phyloP scores from a whole-genome alignment of 2,888 invertebrate species.

The Ectropis crepuscularia region DNA sequence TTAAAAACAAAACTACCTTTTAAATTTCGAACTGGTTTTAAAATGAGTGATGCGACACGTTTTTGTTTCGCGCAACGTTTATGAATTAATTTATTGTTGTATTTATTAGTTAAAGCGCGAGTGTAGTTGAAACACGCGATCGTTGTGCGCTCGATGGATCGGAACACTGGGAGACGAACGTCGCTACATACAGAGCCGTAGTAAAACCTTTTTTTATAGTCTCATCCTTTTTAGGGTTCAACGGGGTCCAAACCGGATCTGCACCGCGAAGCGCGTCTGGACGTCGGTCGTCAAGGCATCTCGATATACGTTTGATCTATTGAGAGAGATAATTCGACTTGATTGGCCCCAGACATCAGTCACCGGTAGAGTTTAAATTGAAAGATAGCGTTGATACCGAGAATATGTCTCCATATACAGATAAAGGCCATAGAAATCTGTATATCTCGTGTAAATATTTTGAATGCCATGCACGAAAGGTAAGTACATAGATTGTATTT shows the following conservation, averaged over 20 bases:
- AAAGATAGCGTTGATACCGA: conserved; percentile 15
- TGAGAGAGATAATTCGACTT: conserved; percentile 19
- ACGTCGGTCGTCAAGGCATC: conserved; percentile 1
- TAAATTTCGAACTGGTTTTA: neutral
- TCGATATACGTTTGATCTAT: conserved; percentile 27
- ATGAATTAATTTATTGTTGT: conserved; percentile 7
- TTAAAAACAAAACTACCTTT: conserved; percentile 14
- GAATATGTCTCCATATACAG: neutral
- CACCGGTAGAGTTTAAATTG: conserved; percentile 16
- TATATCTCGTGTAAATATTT: conserved; percentile 5
- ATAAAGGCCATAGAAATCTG: neutral
- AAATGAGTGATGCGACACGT: neutral
- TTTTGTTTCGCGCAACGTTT: neutral
- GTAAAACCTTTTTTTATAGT: conserved; percentile 56
- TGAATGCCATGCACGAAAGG: neutral
- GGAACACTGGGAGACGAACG: conserved; percentile 52
- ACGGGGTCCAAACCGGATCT: conserved; percentile 48
- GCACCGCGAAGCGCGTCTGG: conserved; percentile 8
- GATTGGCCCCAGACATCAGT: conserved; percentile 20
- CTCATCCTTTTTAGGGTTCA: conserved; percentile 68
- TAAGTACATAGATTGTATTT: neutral
- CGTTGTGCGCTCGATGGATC: conserved; percentile 54
- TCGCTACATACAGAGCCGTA: conserved; percentile 44
- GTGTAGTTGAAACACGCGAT: conserved; percentile 43
- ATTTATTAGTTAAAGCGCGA: conserved; percentile 31